Evolutionary conservation across 2,888 invertebrate genomes (phyloP).

Genomic region (Chloromyia formosa): DNA sequence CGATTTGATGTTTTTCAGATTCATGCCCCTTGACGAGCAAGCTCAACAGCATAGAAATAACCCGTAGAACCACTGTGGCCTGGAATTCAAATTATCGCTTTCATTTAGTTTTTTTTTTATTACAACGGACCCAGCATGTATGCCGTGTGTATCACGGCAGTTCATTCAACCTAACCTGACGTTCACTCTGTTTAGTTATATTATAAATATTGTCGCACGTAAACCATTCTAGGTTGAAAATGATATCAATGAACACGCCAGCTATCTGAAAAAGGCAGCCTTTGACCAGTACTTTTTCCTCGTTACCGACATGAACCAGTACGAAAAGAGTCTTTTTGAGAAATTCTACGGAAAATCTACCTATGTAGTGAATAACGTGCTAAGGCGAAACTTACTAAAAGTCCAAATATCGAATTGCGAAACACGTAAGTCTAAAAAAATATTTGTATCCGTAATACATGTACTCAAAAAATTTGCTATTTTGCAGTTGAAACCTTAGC

Average conservation of each 20-base stretch:
- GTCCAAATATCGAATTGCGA: conserved; percentile 64
- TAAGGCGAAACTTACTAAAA: conserved; percentile 75
- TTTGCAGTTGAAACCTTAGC: conserved; percentile 28
- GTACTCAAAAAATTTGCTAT: background rate
- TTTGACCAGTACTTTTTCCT: conserved; percentile 81
- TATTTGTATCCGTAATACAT: too few relatives aligned
- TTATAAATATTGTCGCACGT: too few relatives aligned
- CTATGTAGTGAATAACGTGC: conserved; percentile 71
- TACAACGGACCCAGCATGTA: too few relatives aligned
- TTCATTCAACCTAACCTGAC: too few relatives aligned
- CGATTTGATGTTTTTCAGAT: too few relatives aligned
- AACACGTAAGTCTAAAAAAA: conserved; percentile 56
- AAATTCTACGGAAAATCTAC: conserved; percentile 76
- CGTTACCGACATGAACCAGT: conserved; percentile 77
- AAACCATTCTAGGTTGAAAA: conserved; percentile 57
- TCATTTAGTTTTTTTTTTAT: too few relatives aligned
- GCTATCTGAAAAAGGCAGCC: conserved; percentile 77
- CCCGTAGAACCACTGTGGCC: too few relatives aligned
- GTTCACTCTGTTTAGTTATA: too few relatives aligned
- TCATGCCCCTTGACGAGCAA: too few relatives aligned
- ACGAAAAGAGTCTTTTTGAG: conserved; percentile 76
- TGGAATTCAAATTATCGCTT: too few relatives aligned
- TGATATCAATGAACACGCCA: conserved; percentile 67
- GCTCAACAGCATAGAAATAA: too few relatives aligned
- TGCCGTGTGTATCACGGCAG: too few relatives aligned